Conservation (phyloP, 1,140 invertebrate species). For the Aricia agestis region DNA sequence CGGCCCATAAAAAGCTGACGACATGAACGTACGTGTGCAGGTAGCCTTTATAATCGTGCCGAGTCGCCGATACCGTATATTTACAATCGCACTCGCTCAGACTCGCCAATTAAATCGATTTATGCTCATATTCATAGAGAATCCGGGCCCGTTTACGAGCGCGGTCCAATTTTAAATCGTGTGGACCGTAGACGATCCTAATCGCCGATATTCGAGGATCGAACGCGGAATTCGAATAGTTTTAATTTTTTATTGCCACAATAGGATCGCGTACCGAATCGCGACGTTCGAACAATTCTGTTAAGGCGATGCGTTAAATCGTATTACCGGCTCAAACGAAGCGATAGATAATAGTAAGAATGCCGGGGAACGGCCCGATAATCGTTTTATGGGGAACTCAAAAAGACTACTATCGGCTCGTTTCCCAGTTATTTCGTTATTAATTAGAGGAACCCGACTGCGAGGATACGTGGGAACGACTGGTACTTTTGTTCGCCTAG, state of each 20-base stretch:
- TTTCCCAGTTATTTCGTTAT: constrained; percentile 52
- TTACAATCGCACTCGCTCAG: constrained; percentile 14
- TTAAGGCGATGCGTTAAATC: constrained; percentile 62
- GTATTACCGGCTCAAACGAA: constrained; percentile 51
- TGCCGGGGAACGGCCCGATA: constrained; percentile 60
- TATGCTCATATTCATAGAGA: constrained; percentile 23
- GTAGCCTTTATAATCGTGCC: constrained; percentile 64
- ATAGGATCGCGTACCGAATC: constrained; percentile 13
- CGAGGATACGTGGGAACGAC: constrained; percentile 64
- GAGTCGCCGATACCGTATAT: constrained; percentile 39
- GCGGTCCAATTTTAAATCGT: constrained; percentile 36
- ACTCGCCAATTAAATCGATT: constrained; percentile 4
- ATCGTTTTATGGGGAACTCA: constrained; percentile 69
- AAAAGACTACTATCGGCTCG: constrained; percentile 57
- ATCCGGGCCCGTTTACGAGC: constrained; percentile 25
- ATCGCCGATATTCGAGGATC: constrained; percentile 33
- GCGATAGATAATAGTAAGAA: constrained; percentile 47
- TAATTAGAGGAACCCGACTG: constrained; percentile 52
- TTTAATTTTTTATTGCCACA: constrained; percentile 18
- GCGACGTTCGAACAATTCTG: constrained; percentile 35
- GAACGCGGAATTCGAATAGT: constrained; percentile 28
- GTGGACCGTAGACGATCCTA: constrained; percentile 29
- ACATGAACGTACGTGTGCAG: constrained; percentile 65
- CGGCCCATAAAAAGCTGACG: constrained; percentile 67
- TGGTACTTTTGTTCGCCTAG: constrained; percentile 35